Conservation (phyloP, 2,113 vertebrate species). For the Alethe diademata region DNA sequence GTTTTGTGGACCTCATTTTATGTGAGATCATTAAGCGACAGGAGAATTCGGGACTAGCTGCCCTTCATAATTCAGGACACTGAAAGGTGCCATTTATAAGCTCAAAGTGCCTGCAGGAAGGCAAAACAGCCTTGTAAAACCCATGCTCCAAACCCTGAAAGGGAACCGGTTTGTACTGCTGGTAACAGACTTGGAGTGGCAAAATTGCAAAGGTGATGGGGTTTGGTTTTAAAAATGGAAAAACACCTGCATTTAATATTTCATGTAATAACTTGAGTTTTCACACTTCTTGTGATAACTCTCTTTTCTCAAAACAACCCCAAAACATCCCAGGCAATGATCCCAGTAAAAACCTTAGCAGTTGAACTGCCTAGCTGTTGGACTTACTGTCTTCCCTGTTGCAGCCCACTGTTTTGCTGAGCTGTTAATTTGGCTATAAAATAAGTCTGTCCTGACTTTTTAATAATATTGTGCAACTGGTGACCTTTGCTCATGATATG, state of each 20-base stretch:
- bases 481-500: neutral
- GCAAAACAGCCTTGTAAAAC: conserved; percentile 77
- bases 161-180: conserved; percentile 18
- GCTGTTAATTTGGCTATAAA: conserved; percentile 18
- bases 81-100: conserved; percentile 77
- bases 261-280: neutral
- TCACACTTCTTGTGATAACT: neutral
- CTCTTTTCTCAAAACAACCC: neutral
- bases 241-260: conserved; percentile 27
- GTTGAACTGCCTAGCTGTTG: neutral
- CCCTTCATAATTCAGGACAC: conserved; percentile 74
- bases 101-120: conserved; percentile 63
- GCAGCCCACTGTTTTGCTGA: neutral
- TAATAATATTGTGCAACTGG: neutral
- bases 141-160: conserved; percentile 21
- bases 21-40: conserved; percentile 75
- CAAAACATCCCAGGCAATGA: neutral
- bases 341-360: neutral
- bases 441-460: neutral
- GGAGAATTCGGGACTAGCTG: conserved; percentile 71
- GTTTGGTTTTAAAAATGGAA: neutral
- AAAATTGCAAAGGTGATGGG: conserved; percentile 30
- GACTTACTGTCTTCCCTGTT: neutral
- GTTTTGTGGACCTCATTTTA: conserved; percentile 74
- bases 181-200: conserved; percentile 36